phyloP scores from a whole-genome alignment of 2,113 vertebrate species.

The Astatoreochromis straeleni region DNA sequence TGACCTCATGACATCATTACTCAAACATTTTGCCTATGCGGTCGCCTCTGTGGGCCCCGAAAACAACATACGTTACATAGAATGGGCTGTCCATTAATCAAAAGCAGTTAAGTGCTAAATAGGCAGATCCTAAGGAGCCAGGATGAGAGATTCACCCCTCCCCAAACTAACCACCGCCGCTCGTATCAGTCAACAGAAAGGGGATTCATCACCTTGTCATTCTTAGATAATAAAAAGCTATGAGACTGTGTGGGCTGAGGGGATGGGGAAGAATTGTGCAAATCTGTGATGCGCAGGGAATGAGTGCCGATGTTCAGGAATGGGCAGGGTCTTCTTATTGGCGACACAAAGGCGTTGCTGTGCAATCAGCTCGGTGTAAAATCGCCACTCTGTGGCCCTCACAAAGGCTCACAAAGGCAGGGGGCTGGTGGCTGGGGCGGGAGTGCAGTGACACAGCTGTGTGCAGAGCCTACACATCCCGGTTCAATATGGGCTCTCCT shows the following conservation, averaged over 20 bases:
- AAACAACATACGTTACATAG: constrained; percentile 74
- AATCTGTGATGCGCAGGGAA: constrained; percentile 20
- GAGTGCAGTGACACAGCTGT: constrained; percentile 81
- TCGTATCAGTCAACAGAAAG: constrained; percentile 62
- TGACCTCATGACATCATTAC: constrained; percentile 75
- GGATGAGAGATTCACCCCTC: neutral
- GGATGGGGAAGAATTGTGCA: constrained; percentile 35
- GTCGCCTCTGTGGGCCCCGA: constrained; percentile 45
- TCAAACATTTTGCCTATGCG: constrained; percentile 66
- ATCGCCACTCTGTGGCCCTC: constrained; percentile 72
- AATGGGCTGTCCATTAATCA: constrained; percentile 81
- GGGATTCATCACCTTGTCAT: constrained; percentile 75
- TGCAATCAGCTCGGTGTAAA: constrained; percentile 82
- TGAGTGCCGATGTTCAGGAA: constrained; percentile 30
- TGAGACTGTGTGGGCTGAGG: constrained; percentile 25
- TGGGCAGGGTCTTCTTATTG: constrained; percentile 56
- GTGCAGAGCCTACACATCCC: constrained; percentile 79
- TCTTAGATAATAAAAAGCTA: constrained; percentile 33
- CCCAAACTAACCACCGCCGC: neutral
- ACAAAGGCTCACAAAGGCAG: constrained; percentile 81
- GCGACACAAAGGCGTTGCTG: constrained; percentile 77
- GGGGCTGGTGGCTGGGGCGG: constrained; percentile 82
- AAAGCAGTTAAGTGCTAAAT: constrained; percentile 76
- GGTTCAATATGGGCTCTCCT: constrained; percentile 83
- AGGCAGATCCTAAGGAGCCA: constrained; percentile 70